These are phyloP conservation scores for Reinhardtius hippoglossoides DNA, from an alignment of 2,113 vertebrate species.

Conservation along the genomic window DNA sequence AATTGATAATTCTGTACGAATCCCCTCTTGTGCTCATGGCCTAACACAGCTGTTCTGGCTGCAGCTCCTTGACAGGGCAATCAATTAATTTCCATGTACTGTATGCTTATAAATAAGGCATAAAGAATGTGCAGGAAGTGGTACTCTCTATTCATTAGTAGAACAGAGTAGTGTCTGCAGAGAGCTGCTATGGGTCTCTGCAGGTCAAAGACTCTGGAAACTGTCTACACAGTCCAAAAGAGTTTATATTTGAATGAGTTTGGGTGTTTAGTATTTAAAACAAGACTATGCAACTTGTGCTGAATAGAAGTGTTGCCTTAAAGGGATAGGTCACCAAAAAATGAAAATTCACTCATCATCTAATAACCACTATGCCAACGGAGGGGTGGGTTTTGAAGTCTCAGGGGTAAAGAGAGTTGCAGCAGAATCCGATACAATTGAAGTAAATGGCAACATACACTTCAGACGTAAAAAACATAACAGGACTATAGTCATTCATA, in stretches of 20 bases:
- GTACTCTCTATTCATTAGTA: constrained; percentile 17
- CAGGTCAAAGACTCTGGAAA: not conserved
- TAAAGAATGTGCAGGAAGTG: not conserved
- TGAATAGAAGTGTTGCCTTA: too few relatives aligned
- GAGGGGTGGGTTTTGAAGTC: too few relatives aligned
- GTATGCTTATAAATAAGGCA: constrained; percentile 39
- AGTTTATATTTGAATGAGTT: not conserved
- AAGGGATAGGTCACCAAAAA: too few relatives aligned
- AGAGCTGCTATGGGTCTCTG: constrained; percentile 9
- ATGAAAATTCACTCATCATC: too few relatives aligned
- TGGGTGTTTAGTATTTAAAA: too few relatives aligned
- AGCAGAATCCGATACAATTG: too few relatives aligned
- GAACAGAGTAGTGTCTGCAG: not conserved
- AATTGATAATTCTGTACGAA: constrained; percentile 7
- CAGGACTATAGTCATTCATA: too few relatives aligned
- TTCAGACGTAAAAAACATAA: too few relatives aligned
- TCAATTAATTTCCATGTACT: constrained; percentile 21
- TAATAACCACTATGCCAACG: too few relatives aligned
- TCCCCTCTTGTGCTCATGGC: not conserved
- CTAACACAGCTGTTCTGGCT: constrained; percentile 11
- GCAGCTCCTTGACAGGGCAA: constrained; percentile 19
- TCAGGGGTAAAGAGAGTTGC: too few relatives aligned
- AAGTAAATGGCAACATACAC: too few relatives aligned
- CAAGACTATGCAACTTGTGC: too few relatives aligned
- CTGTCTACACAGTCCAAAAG: not conserved